Base-by-base conservation (phyloP, 2,113 vertebrate genomes). In the Pipra filicauda region DNA sequence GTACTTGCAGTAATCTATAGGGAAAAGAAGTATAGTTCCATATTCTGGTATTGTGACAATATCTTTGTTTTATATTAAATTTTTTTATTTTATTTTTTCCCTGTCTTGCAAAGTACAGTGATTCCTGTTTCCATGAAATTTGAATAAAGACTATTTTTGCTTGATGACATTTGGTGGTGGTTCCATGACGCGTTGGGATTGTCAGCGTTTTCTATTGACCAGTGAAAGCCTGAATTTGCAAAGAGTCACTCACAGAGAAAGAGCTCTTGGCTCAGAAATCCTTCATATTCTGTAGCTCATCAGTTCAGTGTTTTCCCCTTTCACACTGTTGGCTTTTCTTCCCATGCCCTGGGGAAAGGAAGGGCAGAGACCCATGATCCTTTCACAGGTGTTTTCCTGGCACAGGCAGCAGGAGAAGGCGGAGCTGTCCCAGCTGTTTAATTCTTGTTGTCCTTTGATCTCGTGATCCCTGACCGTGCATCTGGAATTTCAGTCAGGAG, bases 91-190 rank as follows among this genome's bases (percentile, higher is more conserved):
- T 98, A 97, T 98, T 98, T 91, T 95, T 95, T 71, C 91, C 97
- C 97, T 94, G 97, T 98, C 97, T 98, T 98, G 97, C 96, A 97
- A 98, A 98, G 98, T 98, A 97, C 97, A 97, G 98, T 98, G 98
- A 96, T 84, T 96, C 97, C 97, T 95, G 96, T 98, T 98, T 98
- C 98, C 98, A 98, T 98, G 97, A 98, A 97, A 97, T 98, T 98
- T 98, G 97, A 98, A 98, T 98, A 98, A 98, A 98, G 97, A 98
- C 97, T 98, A 98, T 98, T 98, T 98, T 98, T 98, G 98, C 98
- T 98, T 98, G 98, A 98, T 87, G 96, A 98, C 93, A 98, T 74
- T 97, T 96, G 91, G 91, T 85, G 79, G 94, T 96, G 96, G 95
- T 97, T 97, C 76, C 43, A 17, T 97, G 77, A 41, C 39, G 71